Evolutionary conservation across 2,113 vertebrate species (phyloP).

Genomic region (Noctilio leporinus): DNA sequence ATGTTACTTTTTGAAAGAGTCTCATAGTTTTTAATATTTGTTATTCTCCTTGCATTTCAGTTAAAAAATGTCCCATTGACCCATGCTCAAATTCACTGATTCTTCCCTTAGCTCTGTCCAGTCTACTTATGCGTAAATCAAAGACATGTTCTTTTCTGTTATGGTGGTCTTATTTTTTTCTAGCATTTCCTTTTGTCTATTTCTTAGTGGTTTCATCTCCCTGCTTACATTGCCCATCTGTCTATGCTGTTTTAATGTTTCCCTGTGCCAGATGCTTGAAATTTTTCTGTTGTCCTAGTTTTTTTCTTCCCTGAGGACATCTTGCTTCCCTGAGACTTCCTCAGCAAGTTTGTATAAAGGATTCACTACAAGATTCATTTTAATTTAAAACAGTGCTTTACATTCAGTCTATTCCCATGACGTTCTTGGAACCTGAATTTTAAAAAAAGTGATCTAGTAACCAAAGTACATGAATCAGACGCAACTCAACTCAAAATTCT

Average conservation of each 20-base stretch:
- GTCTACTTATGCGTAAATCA: not conserved
- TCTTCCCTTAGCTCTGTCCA: not conserved
- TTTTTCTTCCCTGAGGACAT: not conserved
- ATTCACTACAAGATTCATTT: not conserved
- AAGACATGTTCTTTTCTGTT: not conserved
- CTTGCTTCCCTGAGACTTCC: not conserved
- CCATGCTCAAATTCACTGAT: not conserved
- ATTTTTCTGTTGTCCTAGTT: not conserved
- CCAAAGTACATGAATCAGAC: not conserved
- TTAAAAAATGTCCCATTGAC: not conserved
- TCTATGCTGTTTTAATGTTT: not conserved
- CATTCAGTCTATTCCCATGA: not conserved
- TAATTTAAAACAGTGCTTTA: not conserved
- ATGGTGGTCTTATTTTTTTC: not conserved
- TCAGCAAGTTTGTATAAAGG: not conserved
- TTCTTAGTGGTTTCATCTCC: not conserved
- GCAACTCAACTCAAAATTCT: not conserved
- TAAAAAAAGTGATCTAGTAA: not conserved
- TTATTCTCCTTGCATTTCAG: not conserved
- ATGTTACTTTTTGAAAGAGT: not conserved
- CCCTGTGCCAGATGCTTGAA: not conserved
- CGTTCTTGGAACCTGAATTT: not conserved
- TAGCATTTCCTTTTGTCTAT: not conserved
- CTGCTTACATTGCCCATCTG: not conserved
- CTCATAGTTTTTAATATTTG: not conserved